Percentiles rank a stretch among this genome's conserved stretches.
phyloP scores from a whole-genome alignment of 2,797 vertebrate species.

The Thaleichthys pacificus region DNA sequence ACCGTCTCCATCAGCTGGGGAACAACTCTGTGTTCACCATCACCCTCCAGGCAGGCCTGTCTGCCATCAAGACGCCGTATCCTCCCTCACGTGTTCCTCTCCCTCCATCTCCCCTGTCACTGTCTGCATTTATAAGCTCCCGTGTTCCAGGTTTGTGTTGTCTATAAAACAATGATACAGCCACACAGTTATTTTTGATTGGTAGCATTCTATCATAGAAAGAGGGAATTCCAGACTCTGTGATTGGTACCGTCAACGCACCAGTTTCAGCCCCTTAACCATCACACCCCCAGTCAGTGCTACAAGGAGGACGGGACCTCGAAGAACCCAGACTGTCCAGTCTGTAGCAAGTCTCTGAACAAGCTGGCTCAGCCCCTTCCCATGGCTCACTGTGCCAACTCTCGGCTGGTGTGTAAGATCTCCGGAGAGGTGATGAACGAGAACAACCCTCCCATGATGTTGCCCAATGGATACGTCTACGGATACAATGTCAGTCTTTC shows the following conservation, averaged over 20 bases:
- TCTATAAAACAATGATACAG: no score
- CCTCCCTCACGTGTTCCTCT: conserved; percentile 64
- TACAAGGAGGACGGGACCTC: conserved; percentile 98
- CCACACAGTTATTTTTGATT: no score
- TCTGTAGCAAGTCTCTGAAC: conserved; percentile 98
- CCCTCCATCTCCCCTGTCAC: not conserved
- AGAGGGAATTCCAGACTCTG: no score
- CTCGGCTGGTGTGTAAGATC: conserved; percentile 98
- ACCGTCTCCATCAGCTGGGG: conserved; percentile 97
- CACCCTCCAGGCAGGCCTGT: conserved; percentile 96
- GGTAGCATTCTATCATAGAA: no score
- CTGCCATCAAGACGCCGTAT: conserved; percentile 99
- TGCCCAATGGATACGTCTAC: conserved; percentile 98
- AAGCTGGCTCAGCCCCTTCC: conserved; percentile 97
- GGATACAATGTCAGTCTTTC: conserved; percentile 93
- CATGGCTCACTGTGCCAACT: conserved; percentile 99
- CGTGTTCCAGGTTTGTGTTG: not conserved
- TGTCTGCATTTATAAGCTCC: not conserved
- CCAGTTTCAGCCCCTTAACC: not conserved
- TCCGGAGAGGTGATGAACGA: conserved; percentile 99
- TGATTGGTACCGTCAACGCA: no score
- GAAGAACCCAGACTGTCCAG: conserved; percentile 98
- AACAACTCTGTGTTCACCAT: conserved; percentile 99
- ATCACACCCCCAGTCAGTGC: conserved; percentile 84
- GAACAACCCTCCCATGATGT: conserved; percentile 99